These are phyloP conservation scores for Astreopora myriophthalma DNA, from an alignment of 64 coral and sea anemone species.

Conservation along the genomic window DNA sequence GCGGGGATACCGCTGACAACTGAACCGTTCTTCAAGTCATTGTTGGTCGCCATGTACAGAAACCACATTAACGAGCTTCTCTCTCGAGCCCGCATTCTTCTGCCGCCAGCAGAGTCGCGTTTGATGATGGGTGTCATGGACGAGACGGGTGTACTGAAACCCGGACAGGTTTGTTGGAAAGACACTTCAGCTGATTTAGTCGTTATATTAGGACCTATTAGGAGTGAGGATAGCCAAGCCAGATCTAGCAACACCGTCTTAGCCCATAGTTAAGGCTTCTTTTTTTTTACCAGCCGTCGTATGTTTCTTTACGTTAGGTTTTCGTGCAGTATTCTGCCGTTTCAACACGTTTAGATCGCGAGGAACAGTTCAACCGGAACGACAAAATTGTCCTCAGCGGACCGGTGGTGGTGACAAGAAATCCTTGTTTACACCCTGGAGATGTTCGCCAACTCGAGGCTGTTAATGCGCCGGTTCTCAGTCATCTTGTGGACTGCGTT, in stretches of 20 bases:
- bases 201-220: too few relatives aligned
- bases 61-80: conserved; percentile 81
- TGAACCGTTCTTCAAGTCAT: conserved; percentile 89
- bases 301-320: conserved; percentile 21
- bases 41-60: conserved; percentile 78
- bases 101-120: conserved; percentile 71
- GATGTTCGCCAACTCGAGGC: conserved; percentile 79
- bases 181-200: too few relatives aligned
- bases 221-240: too few relatives aligned
- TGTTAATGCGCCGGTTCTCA: conserved; percentile 41
- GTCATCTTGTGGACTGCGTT: conserved; percentile 82
- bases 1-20: conserved; percentile 80
- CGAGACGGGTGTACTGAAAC: conserved; percentile 72
- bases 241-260: too few relatives aligned
- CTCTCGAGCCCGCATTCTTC: conserved; percentile 78
- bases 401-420: conserved; percentile 76
- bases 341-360: conserved; percentile 19
- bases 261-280: too few relatives aligned
- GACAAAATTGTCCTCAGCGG: conserved; percentile 23
- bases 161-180: conserved; percentile 63
- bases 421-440: conserved; percentile 89
- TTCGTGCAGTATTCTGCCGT: conserved; percentile 87
- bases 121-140: conserved; percentile 99
- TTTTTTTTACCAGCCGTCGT: too few relatives aligned
- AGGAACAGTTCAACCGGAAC: conserved; percentile 55